Percentiles rank a stretch among this genome's conserved stretches.
Conservation (phyloP, 2,888 invertebrate species). For the Dynastes hyllus region DNA sequence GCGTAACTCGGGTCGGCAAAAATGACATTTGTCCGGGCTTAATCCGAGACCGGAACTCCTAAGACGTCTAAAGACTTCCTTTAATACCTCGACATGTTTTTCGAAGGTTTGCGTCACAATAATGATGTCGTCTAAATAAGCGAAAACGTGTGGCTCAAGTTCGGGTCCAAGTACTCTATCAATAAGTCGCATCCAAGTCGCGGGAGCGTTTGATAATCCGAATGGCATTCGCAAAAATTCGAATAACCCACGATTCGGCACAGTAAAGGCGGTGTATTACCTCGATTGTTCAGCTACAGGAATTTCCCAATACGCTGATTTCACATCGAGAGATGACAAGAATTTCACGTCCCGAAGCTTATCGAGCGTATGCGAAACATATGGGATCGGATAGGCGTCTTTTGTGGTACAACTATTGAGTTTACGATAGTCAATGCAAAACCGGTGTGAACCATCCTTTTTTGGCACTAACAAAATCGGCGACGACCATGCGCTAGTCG, state of each 20-base stretch:
- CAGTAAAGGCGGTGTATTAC: background rate
- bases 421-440: background rate
- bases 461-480: background rate
- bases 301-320: background rate
- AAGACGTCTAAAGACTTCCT: no score
- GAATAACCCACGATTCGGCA: background rate
- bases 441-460: background rate
- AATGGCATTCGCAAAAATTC: no score
- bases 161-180: no score
- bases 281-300: background rate
- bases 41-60: no score
- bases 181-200: no score
- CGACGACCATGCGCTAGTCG: background rate
- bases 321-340: background rate
- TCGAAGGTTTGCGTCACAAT: no score
- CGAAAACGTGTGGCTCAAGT: no score
- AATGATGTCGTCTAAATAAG: no score
- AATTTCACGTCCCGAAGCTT: background rate
- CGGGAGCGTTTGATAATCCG: no score
- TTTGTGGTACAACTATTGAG: background rate
- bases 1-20: no score
- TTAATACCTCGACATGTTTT: no score
- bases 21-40: no score
- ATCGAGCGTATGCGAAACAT: background rate
- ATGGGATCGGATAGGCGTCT: background rate